Conservation (phyloP, 2,888 invertebrate species). For the Endotricha flammealis region DNA sequence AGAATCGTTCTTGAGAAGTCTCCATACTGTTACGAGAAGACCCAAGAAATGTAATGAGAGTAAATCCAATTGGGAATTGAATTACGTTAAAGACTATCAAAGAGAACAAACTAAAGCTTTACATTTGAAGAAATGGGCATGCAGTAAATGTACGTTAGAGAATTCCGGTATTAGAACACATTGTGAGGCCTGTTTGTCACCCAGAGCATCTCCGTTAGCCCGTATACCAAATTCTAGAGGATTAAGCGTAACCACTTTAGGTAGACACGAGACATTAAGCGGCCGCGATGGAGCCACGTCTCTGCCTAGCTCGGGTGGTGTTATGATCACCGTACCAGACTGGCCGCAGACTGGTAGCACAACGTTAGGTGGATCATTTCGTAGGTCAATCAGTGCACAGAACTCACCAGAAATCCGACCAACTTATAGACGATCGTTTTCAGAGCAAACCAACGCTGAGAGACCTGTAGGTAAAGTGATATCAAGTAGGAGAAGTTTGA, state of each 20-base stretch:
- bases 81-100: constrained; percentile 69
- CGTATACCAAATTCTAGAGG: constrained; percentile 62
- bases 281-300: constrained; percentile 62
- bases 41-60: constrained; percentile 67
- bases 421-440: constrained; percentile 66
- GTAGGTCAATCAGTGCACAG: constrained; percentile 63
- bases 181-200: constrained; percentile 87
- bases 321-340: constrained; percentile 81
- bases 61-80: constrained; percentile 70
- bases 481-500: constrained; percentile 65
- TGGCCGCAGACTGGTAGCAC: constrained; percentile 70
- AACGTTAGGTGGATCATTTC: constrained; percentile 46
- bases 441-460: constrained; percentile 62
- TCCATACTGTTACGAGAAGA: constrained; percentile 67
- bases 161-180: constrained; percentile 82
- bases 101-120: constrained; percentile 60
- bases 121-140: constrained; percentile 81
- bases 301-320: constrained; percentile 73
- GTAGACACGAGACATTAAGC: constrained; percentile 56
- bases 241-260: constrained; percentile 64
- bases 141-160: constrained; percentile 85
- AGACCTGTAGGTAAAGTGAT: constrained; percentile 65
- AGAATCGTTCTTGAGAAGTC: constrained; percentile 62
- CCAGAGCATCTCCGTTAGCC: constrained; percentile 66
- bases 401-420: constrained; percentile 70